Evolutionary conservation across 1,140 invertebrate species (phyloP).

Genomic region (Mylabris phalerata): DNA sequence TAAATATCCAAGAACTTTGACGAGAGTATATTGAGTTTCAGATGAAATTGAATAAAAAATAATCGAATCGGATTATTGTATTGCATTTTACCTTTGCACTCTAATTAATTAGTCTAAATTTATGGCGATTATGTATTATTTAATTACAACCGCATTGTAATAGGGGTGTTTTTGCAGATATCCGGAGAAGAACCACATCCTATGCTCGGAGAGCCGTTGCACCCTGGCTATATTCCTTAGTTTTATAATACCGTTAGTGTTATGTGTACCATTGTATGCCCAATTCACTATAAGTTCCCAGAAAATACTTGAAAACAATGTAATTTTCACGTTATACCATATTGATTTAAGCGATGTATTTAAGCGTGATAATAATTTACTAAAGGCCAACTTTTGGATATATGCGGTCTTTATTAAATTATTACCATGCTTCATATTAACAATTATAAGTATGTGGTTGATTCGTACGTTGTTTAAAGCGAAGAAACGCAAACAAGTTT

Average conservation of each 20-base stretch:
- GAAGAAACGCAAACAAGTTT: constrained; percentile 58
- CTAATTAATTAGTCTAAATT: too few species aligned
- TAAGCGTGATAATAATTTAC: constrained; percentile 48
- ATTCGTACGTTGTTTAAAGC: constrained; percentile 66
- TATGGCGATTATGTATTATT: too few species aligned
- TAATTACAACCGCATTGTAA: too few species aligned
- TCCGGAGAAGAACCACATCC: constrained; percentile 51
- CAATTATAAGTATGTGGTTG: constrained; percentile 72
- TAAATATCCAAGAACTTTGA: too few species aligned
- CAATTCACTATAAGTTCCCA: constrained; percentile 54
- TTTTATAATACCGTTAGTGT: constrained; percentile 64
- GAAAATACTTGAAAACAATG: constrained; percentile 39
- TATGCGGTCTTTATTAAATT: constrained; percentile 80
- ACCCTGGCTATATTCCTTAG: constrained; percentile 65
- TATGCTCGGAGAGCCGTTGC: constrained; percentile 64
- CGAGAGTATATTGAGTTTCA: too few species aligned
- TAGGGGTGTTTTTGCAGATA: constrained; percentile 45
- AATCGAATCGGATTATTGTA: too few species aligned
- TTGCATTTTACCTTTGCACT: too few species aligned
- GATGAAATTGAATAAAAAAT: too few species aligned
- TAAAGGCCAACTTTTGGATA: constrained; percentile 80
- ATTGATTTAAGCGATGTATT: constrained; percentile 55
- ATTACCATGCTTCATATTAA: constrained; percentile 75
- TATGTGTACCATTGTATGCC: constrained; percentile 74
- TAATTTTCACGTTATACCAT: constrained; percentile 53